These are phyloP conservation scores for Zalophus californianus DNA, from an alignment of 2,797 vertebrate species.

Conservation along the genomic window DNA sequence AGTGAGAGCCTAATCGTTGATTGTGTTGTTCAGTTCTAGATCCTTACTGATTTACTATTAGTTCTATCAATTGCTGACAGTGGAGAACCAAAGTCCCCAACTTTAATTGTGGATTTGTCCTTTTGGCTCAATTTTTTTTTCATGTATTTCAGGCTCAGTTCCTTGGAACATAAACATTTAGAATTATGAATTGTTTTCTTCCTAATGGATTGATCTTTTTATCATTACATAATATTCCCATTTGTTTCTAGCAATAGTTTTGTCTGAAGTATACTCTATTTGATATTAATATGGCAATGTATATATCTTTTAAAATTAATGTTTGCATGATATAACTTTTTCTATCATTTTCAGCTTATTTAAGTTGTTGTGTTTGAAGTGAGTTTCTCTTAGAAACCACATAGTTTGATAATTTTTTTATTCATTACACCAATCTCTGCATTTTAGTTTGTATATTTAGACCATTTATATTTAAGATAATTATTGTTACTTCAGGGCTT, in stretches of 20 bases:
- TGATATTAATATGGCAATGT: background rate
- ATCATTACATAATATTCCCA: background rate
- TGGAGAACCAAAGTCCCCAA: background rate
- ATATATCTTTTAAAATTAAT: background rate
- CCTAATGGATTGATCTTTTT: background rate
- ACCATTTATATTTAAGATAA: background rate
- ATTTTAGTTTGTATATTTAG: background rate
- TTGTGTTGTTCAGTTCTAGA: background rate
- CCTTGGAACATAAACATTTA: background rate
- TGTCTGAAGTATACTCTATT: background rate
- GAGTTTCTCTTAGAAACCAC: background rate
- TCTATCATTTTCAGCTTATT: background rate
- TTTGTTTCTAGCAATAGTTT: background rate
- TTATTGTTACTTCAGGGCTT: background rate
- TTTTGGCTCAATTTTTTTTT: background rate
- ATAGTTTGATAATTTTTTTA: background rate
- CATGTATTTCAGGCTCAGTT: background rate
- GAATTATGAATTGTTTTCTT: background rate
- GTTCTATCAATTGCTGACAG: background rate
- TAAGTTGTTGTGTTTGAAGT: background rate
- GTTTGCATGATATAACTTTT: background rate
- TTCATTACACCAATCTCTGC: background rate
- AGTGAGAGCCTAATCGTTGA: background rate
- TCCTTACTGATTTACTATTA: background rate
- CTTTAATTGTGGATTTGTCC: background rate